Base-by-base conservation (phyloP, 2,888 invertebrate genomes). In the Dynastes hyllus region DNA sequence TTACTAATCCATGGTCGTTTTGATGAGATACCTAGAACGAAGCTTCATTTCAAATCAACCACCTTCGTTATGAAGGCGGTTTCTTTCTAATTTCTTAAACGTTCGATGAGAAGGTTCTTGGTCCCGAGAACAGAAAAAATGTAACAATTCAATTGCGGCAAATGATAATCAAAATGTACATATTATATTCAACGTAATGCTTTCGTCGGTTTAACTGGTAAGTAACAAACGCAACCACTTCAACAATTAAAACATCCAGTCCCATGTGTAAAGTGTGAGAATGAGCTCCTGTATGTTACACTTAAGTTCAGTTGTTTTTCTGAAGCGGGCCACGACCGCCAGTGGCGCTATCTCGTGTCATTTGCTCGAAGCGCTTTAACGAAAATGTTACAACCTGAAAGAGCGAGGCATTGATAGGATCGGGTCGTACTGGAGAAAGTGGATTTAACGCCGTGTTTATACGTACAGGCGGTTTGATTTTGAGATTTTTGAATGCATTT, bases 301-400 rank as follows among this genome's bases (percentile, higher is more conserved):
- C 63, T 32, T 32, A 29, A 32, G 1, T 13, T 27, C 63, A 9
- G 13, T 63, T 32, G 29, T 61, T 63, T 69, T 51, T n/a, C 69
- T 51, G 27, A 32, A 16, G 27, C 51, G 51, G 51, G 29, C 51
- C 11, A 6, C 8, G 2, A 69, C 51, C 4, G 69, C 50, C 51
- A 29, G 9, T 65, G 4, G 61, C 76, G 50, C 76, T 63, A 76
- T 51, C 76, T 76, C 50, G 22, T 65, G 32, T 29, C 50, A 22
- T 76, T 76, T 50, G 53, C 16, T 22, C 53, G 71, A 27, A 71
- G 16, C 29, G 45, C 37, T 73, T 22, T 27, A 45, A 29, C 32
- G 58, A 32, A 58, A 71, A 53, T 22, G 53, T 61, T 37, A 22
- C 40, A 69, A 69, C 50, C 51, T 51, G 29, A 32, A 53, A 69